These are phyloP conservation scores for Pteronotus mesoamericanus DNA, from an alignment of 2,797 vertebrate species.

Conservation along the genomic window DNA sequence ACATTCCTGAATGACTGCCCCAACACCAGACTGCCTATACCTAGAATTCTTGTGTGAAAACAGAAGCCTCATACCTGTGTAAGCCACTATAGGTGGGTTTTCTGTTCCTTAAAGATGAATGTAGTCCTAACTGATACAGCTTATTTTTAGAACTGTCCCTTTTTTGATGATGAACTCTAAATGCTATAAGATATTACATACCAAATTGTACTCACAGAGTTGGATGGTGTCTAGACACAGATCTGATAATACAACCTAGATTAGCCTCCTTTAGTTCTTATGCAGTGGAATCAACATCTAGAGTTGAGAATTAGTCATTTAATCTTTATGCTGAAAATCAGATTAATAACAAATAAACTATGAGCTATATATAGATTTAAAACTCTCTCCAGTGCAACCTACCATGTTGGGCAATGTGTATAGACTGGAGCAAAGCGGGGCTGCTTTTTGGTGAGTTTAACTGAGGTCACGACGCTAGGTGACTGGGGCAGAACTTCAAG, in stretches of 20 bases:
- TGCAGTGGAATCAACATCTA: background rate
- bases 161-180: background rate
- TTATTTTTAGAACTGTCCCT: background rate
- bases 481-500: background rate
- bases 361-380: background rate
- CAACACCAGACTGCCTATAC: fast-evolving
- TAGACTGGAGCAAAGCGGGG: background rate
- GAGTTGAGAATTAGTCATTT: background rate
- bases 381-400: background rate
- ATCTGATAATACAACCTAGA: background rate
- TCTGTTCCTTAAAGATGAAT: background rate
- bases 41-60: background rate
- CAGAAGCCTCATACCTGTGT: background rate
- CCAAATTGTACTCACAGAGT: background rate
- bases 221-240: background rate
- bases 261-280: background rate
- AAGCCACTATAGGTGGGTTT: background rate
- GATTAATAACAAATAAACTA: background rate
- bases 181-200: background rate
- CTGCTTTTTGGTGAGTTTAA: background rate
- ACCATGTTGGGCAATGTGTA: background rate
- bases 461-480: background rate
- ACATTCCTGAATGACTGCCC: background rate
- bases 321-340: background rate
- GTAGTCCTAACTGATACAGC: background rate